phyloP scores from a whole-genome alignment of 2,888 invertebrate species.

The Ochropacha duplaris region DNA sequence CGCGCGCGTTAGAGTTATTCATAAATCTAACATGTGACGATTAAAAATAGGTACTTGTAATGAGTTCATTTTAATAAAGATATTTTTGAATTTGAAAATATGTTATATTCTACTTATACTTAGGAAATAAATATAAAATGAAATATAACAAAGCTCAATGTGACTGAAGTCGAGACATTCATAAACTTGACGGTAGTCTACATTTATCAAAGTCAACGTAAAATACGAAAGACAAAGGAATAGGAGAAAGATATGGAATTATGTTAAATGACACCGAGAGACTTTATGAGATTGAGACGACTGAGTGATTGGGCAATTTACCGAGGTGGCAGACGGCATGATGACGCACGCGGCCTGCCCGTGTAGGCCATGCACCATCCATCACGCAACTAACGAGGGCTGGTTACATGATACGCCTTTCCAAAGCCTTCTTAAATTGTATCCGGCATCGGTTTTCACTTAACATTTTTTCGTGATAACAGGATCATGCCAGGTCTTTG shows the following conservation, averaged over 20 bases:
- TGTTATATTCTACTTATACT: no score
- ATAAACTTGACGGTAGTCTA: background rate
- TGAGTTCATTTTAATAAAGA: no score
- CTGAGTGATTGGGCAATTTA: slow-evolving; percentile 45
- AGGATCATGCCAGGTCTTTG: background rate
- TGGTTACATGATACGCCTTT: slow-evolving; percentile 51
- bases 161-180: background rate
- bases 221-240: background rate
- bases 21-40: no score
- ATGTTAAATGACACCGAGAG: slow-evolving; percentile 12
- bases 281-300: slow-evolving; percentile 28
- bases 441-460: slow-evolving; percentile 48
- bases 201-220: slow-evolving; percentile 4
- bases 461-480: slow-evolving; percentile 27
- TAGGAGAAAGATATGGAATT: slow-evolving; percentile 5
- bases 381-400: slow-evolving; percentile 62
- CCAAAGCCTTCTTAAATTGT: slow-evolving; percentile 49
- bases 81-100: no score
- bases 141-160: background rate
- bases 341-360: slow-evolving; percentile 29
- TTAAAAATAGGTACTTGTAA: no score
- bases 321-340: slow-evolving; percentile 31
- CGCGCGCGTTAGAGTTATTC: no score
- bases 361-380: slow-evolving; percentile 41
- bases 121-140: no score